Base-by-base conservation (phyloP, 2,113 vertebrate genomes). In the Pollimyrus isidori region DNA sequence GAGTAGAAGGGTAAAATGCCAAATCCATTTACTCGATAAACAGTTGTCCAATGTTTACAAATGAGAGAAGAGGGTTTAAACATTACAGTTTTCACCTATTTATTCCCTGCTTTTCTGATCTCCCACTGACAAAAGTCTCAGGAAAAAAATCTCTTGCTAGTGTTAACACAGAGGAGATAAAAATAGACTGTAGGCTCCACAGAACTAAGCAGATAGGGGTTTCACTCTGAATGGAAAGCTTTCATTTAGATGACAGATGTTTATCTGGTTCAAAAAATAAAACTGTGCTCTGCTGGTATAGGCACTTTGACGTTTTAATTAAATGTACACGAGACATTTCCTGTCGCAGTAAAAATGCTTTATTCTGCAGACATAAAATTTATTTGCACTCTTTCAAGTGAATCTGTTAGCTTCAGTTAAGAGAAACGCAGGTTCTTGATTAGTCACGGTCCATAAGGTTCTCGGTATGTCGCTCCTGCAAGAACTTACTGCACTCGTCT, bases 401-500 rank as follows among this genome's bases (percentile, higher is more conserved):
- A 80, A 42, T 42, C 35, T 42, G 73, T 0, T 19, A 87, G 0
- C 46, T 21, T 26, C 45, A 26, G 0, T 42, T 80, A 80, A 80
- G 73, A 42, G 73, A 42, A 80, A 42, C 0, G 17, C 35, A 21
- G 73, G 73, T 42, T 80, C 69, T 23, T 3, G 69, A 76, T 35
- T 39, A 76, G 69, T 17, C 69, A 76, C 69, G 3, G 35, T 76
- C 69, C 69, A 76, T 39, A 30, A 30, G 35, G 19, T 83, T 23
- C 39, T 23, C 45, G 45, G 42, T 17, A 5, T 2, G 50, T 4
- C 26, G 52, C 2, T 0, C 88, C n/a, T 30, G 62, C 10, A 30
- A 69, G 62, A 69, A 96, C 97, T 98, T 88, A 99, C 98, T 0
- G 98, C 97, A 15, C 98, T 99, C 94, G 95, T 97, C 90, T 96